These are phyloP conservation scores for Morinoia aosen DNA, from an alignment of 2,888 invertebrate species.

Conservation along the genomic window DNA sequence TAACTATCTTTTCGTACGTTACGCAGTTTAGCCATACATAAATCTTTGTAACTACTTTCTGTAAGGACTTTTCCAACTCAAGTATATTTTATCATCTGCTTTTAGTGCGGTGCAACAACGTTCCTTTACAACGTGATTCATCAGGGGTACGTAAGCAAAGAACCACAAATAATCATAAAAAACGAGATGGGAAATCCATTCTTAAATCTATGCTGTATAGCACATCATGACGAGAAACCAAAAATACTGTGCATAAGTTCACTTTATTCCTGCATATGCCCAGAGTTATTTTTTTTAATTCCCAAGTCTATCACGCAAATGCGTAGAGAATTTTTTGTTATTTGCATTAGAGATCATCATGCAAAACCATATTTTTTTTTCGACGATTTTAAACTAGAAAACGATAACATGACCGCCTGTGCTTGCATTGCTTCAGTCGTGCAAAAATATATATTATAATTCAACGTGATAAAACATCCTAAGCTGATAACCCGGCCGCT, in stretches of 20 bases:
- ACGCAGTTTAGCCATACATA: too few species aligned
- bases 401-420: background rate
- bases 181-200: background rate
- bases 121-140: background rate
- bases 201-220: background rate
- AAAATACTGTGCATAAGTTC: background rate
- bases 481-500: background rate
- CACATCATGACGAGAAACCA: background rate
- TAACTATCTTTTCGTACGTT: too few species aligned
- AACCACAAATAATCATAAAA: background rate
- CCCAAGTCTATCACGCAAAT: background rate
- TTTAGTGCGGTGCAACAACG: too few species aligned
- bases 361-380: background rate
- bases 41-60: too few species aligned
- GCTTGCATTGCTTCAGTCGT: background rate
- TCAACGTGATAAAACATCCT: background rate
- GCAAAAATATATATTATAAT: background rate
- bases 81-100: too few species aligned
- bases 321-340: background rate
- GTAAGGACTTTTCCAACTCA: too few species aligned
- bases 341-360: background rate
- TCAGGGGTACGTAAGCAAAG: background rate
- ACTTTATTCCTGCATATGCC: background rate
- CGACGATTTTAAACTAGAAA: background rate
- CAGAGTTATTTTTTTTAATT: background rate